Evolutionary conservation across 2,888 invertebrate genomes (phyloP).

Genomic region (Cerceris rybyensis): DNA sequence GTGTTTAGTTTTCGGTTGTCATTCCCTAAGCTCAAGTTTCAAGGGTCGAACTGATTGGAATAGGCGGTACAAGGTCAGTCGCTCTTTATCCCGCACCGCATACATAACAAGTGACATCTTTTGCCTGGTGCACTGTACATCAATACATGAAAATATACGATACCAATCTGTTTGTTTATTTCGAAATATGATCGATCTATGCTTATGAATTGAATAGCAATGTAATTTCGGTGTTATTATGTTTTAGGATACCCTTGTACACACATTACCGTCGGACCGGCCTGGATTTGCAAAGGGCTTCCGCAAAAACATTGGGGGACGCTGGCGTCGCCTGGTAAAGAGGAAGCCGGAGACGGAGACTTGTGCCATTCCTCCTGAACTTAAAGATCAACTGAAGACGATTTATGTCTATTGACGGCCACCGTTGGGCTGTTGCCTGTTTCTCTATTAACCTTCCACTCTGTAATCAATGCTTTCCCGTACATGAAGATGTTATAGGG

Average conservation of each 20-base stretch:
- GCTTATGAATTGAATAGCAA: conserved; percentile 3
- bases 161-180: neutral
- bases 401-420: conserved; percentile 91
- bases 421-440: conserved; percentile 42
- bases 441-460: conserved; percentile 69
- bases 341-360: conserved; percentile 92
- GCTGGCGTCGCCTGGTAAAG: conserved; percentile 92
- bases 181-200: neutral
- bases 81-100: no score
- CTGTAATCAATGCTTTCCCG: conserved; percentile 73
- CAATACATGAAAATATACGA: neutral
- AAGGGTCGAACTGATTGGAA: no score
- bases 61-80: no score
- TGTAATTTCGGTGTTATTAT: neutral
- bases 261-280: conserved; percentile 86
- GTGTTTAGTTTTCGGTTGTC: no score
- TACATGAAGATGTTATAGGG: conserved; percentile 67
- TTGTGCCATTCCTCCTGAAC: conserved; percentile 93
- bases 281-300: conserved; percentile 91
- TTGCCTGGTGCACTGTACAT: no score
- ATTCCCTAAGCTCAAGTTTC: no score
- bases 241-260: conserved; percentile 91
- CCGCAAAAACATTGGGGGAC: conserved; percentile 92
- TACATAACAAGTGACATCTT: no score
- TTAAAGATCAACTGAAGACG: conserved; percentile 93